phyloP scores from a whole-genome alignment of 2,888 invertebrate genomes.

The Seira musarum region DNA sequence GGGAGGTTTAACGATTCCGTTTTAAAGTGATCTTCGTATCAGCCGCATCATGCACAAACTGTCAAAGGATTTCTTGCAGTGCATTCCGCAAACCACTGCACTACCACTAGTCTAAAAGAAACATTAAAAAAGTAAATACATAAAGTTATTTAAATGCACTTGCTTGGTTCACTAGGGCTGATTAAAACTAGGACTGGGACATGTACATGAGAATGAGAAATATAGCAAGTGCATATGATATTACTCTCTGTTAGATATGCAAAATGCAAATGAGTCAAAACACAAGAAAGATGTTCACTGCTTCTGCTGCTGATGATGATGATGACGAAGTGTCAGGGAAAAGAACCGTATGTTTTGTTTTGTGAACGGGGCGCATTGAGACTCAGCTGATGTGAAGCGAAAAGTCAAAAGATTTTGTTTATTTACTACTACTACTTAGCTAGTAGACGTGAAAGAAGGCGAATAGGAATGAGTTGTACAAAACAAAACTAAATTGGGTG shows the following conservation, averaged over 20 bases:
- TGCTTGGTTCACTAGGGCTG: no score
- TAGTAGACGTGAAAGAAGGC: no score
- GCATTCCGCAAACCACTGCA: no score
- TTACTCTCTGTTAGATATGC: neutral
- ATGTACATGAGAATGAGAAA: no score
- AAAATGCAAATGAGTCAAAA: neutral
- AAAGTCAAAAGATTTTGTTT: constrained; percentile 38
- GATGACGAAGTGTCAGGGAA: constrained; percentile 33
- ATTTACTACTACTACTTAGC: neutral
- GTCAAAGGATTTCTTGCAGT: no score
- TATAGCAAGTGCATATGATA: no score
- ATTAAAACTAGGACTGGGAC: no score
- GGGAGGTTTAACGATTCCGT: neutral
- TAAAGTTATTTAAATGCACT: constrained; percentile 29
- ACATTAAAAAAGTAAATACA: constrained; percentile 28
- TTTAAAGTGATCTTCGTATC: neutral
- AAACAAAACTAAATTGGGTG: neutral
- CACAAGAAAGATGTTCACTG: no score
- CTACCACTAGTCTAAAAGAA: neutral
- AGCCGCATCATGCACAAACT: neutral
- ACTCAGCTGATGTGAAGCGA: constrained; percentile 50
- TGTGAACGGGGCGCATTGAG: constrained; percentile 25
- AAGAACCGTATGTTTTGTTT: constrained; percentile 43
- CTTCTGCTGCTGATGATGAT: constrained; percentile 18
- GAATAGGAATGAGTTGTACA: neutral